Conservation (phyloP, 2,113 vertebrate genomes). For the Pomatorhinus ruficollis region DNA sequence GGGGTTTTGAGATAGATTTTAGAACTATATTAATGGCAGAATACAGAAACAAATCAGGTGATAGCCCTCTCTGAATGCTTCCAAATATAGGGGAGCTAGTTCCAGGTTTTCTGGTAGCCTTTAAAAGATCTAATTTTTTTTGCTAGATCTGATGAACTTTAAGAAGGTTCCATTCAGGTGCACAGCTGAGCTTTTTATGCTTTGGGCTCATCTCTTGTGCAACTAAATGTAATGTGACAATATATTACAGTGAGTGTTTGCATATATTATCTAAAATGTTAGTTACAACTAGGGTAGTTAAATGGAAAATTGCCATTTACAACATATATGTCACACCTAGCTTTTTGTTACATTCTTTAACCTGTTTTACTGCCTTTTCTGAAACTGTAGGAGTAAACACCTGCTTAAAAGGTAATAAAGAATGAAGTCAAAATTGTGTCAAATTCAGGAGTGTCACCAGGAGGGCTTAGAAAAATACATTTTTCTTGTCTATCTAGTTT, state of each 20-base stretch:
- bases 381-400: neutral
- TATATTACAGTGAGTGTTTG: neutral
- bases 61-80: neutral
- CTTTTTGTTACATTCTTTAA: neutral
- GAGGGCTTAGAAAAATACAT: conserved; percentile 10
- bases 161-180: neutral
- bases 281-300: neutral
- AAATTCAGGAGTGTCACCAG: neutral
- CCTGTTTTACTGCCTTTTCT: neutral
- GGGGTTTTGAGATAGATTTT: neutral
- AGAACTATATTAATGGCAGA: neutral
- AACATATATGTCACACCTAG: neutral
- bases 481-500: conserved; percentile 36
- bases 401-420: neutral
- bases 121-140: neutral
- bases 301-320: neutral
- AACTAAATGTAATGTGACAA: neutral
- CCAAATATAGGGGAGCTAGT: neutral
- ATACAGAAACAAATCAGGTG: neutral
- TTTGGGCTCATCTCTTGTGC: neutral
- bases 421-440: neutral
- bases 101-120: neutral
- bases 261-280: neutral
- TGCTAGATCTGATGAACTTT: neutral
- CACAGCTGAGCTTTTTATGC: neutral